These are phyloP conservation scores for Sycobia sp. DNA, from an alignment of 1,140 invertebrate species.

Conservation along the genomic window DNA sequence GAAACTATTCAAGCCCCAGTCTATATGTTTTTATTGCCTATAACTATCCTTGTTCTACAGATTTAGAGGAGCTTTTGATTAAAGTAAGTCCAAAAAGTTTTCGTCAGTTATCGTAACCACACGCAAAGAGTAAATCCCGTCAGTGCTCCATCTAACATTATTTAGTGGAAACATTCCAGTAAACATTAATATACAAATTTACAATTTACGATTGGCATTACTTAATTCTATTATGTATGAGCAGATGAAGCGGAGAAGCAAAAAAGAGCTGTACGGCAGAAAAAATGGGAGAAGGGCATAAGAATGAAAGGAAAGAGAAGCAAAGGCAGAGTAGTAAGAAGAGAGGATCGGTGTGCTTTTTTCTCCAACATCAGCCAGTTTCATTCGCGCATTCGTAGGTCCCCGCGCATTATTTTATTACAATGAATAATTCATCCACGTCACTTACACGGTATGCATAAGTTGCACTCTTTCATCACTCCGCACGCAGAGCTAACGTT, in stretches of 20 bases:
- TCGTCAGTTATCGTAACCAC: too few relatives aligned
- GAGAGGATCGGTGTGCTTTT: background rate
- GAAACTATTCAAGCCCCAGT: too few relatives aligned
- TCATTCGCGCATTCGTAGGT: constrained; percentile 15
- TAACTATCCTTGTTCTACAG: too few relatives aligned
- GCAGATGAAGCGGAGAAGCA: background rate
- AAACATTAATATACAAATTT: too few relatives aligned
- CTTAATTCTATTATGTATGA: constrained; percentile 29
- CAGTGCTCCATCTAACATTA: too few relatives aligned
- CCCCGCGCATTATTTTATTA: constrained; percentile 58
- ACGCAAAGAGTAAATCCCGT: too few relatives aligned
- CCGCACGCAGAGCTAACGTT: too few relatives aligned
- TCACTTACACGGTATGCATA: constrained; percentile 60
- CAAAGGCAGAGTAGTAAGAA: background rate
- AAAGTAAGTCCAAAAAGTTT: too few relatives aligned
- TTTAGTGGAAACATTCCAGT: too few relatives aligned
- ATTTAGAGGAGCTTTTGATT: too few relatives aligned
- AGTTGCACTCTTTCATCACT: constrained; percentile 57
- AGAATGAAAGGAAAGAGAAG: constrained; percentile 1
- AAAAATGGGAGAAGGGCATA: background rate
- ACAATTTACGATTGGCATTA: too few relatives aligned
- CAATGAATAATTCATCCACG: constrained; percentile 58
- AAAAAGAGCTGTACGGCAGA: background rate
- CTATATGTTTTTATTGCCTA: too few relatives aligned
- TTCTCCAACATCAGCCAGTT: background rate